Percentiles rank a stretch among this genome's conserved stretches.
Conservation (phyloP, 2,113 vertebrate species). For the Rhinichthys klamathensis region DNA sequence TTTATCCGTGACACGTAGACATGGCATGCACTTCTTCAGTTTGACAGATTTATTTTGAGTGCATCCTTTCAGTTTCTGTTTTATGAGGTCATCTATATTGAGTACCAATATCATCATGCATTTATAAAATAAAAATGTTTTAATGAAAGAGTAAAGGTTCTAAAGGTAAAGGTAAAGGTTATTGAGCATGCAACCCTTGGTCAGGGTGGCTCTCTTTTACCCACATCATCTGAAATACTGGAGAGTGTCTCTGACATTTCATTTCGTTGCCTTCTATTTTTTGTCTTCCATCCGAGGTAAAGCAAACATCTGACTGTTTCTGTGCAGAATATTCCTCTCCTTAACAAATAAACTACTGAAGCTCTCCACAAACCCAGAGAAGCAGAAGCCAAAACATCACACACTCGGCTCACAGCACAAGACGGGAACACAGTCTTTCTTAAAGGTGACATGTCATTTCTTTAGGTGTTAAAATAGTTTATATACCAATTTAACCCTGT, state of each 20-base stretch:
- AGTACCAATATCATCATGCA: neutral
- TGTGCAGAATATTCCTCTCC: conserved; percentile 31
- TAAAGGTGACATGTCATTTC: neutral
- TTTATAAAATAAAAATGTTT: neutral
- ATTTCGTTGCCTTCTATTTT: conserved; percentile 7
- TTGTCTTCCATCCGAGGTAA: neutral
- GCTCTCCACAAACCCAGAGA: neutral
- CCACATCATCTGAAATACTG: neutral
- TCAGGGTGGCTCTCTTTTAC: neutral
- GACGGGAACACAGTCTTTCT: neutral
- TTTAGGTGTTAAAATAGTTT: conserved; percentile 17
- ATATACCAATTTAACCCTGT: neutral
- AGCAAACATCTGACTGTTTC: conserved; percentile 11
- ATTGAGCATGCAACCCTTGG: neutral
- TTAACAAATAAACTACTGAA: conserved; percentile 12
- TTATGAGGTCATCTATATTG: neutral
- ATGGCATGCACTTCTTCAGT: neutral
- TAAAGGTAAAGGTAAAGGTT: neutral
- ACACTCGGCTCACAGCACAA: neutral
- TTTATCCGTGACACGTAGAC: neutral
- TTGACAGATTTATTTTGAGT: neutral
- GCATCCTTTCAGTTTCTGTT: neutral
- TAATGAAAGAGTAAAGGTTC: neutral
- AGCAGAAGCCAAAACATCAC: conserved; percentile 6
- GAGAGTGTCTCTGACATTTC: conserved; percentile 9